phyloP scores from a whole-genome alignment of 53 echinoderm and acorn worm genomes.

The Holothuria scabra region DNA sequence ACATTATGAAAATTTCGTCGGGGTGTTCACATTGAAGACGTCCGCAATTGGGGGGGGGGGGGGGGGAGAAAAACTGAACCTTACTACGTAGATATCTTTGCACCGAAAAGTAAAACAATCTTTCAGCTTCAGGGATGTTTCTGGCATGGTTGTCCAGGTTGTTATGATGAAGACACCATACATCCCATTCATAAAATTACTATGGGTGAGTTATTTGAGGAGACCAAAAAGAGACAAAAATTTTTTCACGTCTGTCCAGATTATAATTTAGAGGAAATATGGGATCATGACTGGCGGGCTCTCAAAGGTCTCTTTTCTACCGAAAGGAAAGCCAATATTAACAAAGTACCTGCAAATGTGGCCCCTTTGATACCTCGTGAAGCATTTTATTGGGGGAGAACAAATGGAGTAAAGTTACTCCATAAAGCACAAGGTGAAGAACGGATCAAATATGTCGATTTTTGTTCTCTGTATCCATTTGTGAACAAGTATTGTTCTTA shows the following conservation, averaged over 20 bases:
- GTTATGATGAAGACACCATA: slow-evolving; percentile 35
- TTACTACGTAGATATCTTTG: slow-evolving; percentile 44
- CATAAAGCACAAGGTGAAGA: slow-evolving; percentile 39
- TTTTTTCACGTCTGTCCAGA: slow-evolving; percentile 15
- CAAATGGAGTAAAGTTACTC: slow-evolving; percentile 50
- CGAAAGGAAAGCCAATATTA: background rate
- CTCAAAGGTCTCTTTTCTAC: background rate
- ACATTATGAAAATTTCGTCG: slow-evolving; percentile 9
- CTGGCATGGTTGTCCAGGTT: slow-evolving; percentile 51
- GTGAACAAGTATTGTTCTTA: slow-evolving; percentile 66
- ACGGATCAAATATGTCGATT: slow-evolving; percentile 64
- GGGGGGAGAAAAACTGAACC: slow-evolving; percentile 32
- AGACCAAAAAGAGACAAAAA: slow-evolving; percentile 13
- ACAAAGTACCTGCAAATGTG: slow-evolving; percentile 2
- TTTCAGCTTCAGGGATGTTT: slow-evolving; percentile 29
- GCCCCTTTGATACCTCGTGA: slow-evolving; percentile 45
- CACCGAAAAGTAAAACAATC: slow-evolving; percentile 2
- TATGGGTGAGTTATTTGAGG: slow-evolving; percentile 47
- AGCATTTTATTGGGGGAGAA: slow-evolving; percentile 60
- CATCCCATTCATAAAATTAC: background rate
- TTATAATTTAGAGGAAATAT: slow-evolving; percentile 16
- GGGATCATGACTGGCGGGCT: slow-evolving; percentile 30
- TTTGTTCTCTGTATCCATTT: slow-evolving; percentile 67
- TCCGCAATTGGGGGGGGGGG: slow-evolving; percentile 44
- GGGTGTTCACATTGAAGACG: slow-evolving; percentile 41